Evolutionary conservation across 2,888 invertebrate genomes (phyloP), one percentile per base, ranked within the genome.

Genomic region (Pristionchus entomophagus): DNA sequence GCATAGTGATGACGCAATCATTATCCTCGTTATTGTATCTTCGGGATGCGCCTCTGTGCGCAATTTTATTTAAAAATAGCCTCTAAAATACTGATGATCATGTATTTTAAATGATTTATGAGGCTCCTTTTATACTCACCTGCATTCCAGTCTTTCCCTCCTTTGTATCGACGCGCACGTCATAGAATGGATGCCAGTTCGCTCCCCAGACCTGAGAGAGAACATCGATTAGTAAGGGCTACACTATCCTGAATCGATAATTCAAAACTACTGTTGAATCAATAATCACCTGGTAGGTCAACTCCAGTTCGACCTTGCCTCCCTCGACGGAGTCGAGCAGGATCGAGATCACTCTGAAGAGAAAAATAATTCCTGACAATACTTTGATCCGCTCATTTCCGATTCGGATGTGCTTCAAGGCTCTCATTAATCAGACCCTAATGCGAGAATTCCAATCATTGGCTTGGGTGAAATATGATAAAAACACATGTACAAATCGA

Each of bases 111-210:
- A n/a, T n/a, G 22, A 56, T 17, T 56, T 17, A 49, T 49, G 49
- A 49, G 10, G 49, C 49, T 12, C 8, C 17, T 49, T 17, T 17
- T 8, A 49, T 12, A 49, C 8, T 49, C n/a, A 56, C 85, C 85
- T 85, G 85, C 59, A 85, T 59, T 22, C 26, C 62, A 12, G 86
- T 80, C 81, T 86, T 87, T 32, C 53, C 86, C 22, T 53, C 83
- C 81, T 84, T 87, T 29, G 89, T 90, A 35, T 88, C 89, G 22
- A 93, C 91, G 17, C 93, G 89, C 59, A 93, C 85, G 73, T 93
- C 93, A 86, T 93, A 93, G 38, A 86, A 87, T 14, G 93, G 91
- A 17, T 85, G 84, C 93, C 93, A 93, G 26, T 78, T 69, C 41
- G 93, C 91, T 8, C 69, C 69, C 49, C 32, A 51, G 3, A 69